Evolutionary conservation across 2,113 vertebrate genomes (phyloP), one percentile per base, ranked within the genome.

Genomic region (Atrichornis clamosus): DNA sequence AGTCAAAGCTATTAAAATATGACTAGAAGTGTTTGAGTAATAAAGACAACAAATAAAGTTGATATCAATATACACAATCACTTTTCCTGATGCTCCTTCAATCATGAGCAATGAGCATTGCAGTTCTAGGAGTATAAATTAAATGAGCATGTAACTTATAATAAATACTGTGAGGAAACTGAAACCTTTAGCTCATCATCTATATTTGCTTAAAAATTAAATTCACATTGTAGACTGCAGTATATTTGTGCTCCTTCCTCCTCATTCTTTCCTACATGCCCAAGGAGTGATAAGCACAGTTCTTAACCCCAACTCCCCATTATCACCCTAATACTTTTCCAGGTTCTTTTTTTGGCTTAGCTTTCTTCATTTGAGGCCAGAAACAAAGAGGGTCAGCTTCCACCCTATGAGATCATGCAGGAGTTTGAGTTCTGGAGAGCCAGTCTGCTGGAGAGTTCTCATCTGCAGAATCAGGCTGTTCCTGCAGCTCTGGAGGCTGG

Each of bases 341-440:
- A 91, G 33, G 23, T 13, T 75, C 32, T 50, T 77, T 52, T 60
- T 77, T 53, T 79, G 69, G 69, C 81, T 86, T 73, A 24, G 24
- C 56, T n/a, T 24, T 69, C 35, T 60, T 74, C 59, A 68, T 56
- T 67, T 86, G 68, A 86, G 44, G 85, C 55, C 79, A 94, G 52
- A 95, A 91, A 89, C 68, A 81, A 83, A 89, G 70, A 77, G 30
- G 56, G 55, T 90, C 72, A 85, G 85, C 64, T 95, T 95, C 91
- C 86, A 96, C 87, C 89, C 93, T 70, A 63, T 96, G 88, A 97
- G 83, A 94, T 97, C 94, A 96, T 41, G 53, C 50, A 46, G 64
- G 70, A 93, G 62, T 49, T 92, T 7, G 53, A 83, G 74, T 6
- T 79, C 35, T 85, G 70, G 92, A 90, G 28, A 95, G 82, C 8